Evolutionary conservation across 2,797 vertebrate genomes (phyloP).

Genomic region (Oreortyx pictus): DNA sequence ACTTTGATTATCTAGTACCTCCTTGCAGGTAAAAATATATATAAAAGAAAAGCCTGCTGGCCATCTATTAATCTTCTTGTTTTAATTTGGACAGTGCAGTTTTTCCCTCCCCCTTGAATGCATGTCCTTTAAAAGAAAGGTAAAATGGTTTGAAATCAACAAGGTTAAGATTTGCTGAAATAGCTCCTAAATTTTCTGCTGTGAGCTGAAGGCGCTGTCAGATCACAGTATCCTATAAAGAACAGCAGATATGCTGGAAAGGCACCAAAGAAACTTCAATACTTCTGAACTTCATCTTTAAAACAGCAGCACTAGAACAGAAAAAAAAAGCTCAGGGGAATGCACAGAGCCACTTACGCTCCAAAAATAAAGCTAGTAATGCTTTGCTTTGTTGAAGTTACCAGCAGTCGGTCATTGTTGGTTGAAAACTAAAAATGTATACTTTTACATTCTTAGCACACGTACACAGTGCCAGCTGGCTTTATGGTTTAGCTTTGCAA

Average conservation of each 20-base stretch:
- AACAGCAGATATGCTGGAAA: slow-evolving; percentile 59
- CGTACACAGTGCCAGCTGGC: slow-evolving; percentile 65
- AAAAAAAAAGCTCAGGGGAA: slow-evolving; percentile 59
- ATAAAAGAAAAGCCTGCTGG: neutral
- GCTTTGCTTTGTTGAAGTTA: slow-evolving; percentile 66
- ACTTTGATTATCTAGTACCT: neutral
- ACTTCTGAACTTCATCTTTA: slow-evolving; percentile 53
- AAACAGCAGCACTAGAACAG: slow-evolving; percentile 54
- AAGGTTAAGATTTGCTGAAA: slow-evolving; percentile 19
- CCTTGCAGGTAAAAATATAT: neutral
- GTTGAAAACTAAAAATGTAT: slow-evolving; percentile 73
- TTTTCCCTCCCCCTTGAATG: neutral
- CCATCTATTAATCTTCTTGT: neutral
- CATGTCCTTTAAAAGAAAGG: slow-evolving; percentile 9
- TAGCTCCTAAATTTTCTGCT: slow-evolving; percentile 18
- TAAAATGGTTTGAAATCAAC: slow-evolving; percentile 14
- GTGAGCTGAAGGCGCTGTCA: neutral
- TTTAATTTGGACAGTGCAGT: neutral
- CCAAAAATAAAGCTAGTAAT: slow-evolving; percentile 52
- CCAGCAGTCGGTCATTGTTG: slow-evolving; percentile 66
- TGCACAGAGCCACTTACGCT: slow-evolving; percentile 49
- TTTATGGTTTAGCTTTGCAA: slow-evolving; percentile 54
- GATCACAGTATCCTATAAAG: slow-evolving; percentile 46
- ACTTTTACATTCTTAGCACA: slow-evolving; percentile 73
- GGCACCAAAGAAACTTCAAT: slow-evolving; percentile 50